Evolutionary conservation across 2,113 vertebrate genomes (phyloP).

Genomic region (Pedetes capensis): DNA sequence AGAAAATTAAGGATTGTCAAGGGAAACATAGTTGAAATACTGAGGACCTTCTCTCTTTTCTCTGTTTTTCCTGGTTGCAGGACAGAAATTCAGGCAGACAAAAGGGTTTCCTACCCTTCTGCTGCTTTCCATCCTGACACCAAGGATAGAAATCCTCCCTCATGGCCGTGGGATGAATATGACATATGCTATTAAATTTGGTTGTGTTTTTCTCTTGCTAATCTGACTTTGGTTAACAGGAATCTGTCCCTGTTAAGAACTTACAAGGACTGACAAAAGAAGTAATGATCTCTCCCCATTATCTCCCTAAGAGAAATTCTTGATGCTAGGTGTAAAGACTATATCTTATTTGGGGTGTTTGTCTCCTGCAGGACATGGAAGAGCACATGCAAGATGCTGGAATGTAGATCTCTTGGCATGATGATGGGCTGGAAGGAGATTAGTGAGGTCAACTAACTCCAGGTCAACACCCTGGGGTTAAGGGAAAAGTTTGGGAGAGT

Average conservation of each 20-base stretch:
- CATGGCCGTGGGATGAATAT: not conserved
- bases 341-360: not conserved
- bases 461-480: not conserved
- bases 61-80: not conserved
- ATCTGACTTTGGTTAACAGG: not conserved
- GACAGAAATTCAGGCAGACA: not conserved
- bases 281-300: not conserved
- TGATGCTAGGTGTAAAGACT: not conserved
- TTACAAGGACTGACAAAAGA: not conserved
- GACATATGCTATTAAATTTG: not conserved
- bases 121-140: not conserved
- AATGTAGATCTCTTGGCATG: not conserved
- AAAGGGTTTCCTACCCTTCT: not conserved
- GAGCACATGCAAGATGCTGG: not conserved
- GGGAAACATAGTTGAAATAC: not conserved
- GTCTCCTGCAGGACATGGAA: not conserved
- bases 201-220: not conserved
- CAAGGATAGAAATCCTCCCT: fast-evolving
- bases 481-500: not conserved
- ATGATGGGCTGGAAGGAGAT: not conserved
- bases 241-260: not conserved
- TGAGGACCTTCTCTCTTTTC: not conserved
- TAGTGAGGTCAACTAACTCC: too few relatives aligned
- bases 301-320: not conserved
- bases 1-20: not conserved